Evolutionary conservation across 2,888 invertebrate genomes (phyloP).

Genomic region (Drosophila atroscutellata): DNA sequence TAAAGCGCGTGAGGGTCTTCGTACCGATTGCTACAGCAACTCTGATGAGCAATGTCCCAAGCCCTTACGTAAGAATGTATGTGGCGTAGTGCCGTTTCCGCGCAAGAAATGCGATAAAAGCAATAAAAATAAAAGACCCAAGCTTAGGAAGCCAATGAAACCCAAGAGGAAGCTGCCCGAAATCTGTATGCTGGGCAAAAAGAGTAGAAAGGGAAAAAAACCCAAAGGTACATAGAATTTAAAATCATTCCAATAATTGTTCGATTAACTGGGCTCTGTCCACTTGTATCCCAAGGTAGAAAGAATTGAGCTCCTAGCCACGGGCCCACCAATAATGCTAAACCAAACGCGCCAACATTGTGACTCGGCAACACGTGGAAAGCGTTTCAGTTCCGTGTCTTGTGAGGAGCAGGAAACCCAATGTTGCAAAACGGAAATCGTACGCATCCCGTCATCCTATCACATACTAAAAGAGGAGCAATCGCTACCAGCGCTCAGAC

Average conservation of each 20-base stretch:
- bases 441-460: slow-evolving; percentile 62
- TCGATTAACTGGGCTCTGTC: slow-evolving; percentile 10
- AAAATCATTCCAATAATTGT: accelerated
- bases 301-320: slow-evolving; percentile 56
- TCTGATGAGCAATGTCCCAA: slow-evolving; percentile 5
- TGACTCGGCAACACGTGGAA: slow-evolving; percentile 1
- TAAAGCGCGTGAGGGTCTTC: slow-evolving; percentile 33
- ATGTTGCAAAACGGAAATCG: slow-evolving; percentile 32
- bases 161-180: slow-evolving; percentile 33
- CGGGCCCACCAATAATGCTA: background rate
- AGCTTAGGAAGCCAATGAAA: background rate
- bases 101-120: slow-evolving; percentile 57
- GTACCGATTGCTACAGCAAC: slow-evolving; percentile 47
- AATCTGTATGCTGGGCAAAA: slow-evolving; percentile 23
- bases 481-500: slow-evolving; percentile 52
- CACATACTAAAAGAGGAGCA: slow-evolving; percentile 47
- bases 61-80: background rate
- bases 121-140: slow-evolving; percentile 10
- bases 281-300: slow-evolving; percentile 64
- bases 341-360: slow-evolving; percentile 32
- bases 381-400: slow-evolving; percentile 2
- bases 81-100: slow-evolving; percentile 36
- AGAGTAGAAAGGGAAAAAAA: slow-evolving; percentile 23
- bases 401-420: background rate
- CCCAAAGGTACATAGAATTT: slow-evolving; percentile 31